A percentile compares a stretch with the other conserved stretches of the same genome.
These are phyloP conservation scores for Gryon sp. DNA, from an alignment of 1,140 invertebrate genomes.

Conservation along the genomic window DNA sequence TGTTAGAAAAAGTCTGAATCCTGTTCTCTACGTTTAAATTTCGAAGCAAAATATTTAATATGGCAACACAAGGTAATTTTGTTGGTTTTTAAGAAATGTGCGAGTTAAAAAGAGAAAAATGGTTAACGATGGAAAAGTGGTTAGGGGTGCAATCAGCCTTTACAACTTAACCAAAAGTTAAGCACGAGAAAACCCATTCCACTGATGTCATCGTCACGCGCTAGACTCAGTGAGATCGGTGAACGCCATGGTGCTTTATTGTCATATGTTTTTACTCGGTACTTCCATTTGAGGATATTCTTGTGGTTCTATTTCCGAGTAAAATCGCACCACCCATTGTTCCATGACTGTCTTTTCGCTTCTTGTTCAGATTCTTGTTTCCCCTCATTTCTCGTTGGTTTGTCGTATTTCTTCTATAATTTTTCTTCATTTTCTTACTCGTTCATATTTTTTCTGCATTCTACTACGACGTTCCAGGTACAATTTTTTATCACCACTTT, in stretches of 20 bases:
- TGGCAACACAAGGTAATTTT: conserved; percentile 53
- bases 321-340: conserved; percentile 48
- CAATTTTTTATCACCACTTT: conserved; percentile 11
- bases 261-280: conserved; percentile 73
- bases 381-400: not conserved
- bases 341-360: conserved; percentile 28
- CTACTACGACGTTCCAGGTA: not conserved
- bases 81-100: conserved; percentile 45
- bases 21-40: conserved; percentile 14
- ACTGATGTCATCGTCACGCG: conserved; percentile 54
- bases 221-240: conserved; percentile 53
- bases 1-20: too few relatives aligned
- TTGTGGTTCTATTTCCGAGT: conserved; percentile 49
- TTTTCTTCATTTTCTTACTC: conserved; percentile 55
- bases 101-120: conserved; percentile 49
- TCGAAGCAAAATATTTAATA: conserved; percentile 40
- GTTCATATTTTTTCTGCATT: conserved; percentile 36
- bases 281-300: conserved; percentile 64
- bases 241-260: conserved; percentile 69
- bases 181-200: conserved; percentile 56
- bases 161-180: conserved; percentile 72
- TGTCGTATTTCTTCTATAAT: conserved; percentile 25
- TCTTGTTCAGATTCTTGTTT: conserved; percentile 16
- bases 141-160: conserved; percentile 73
- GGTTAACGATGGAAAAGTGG: too few relatives aligned